Percentiles rank a stretch among this genome's conserved stretches.
Evolutionary conservation across 2,113 vertebrate genomes (phyloP).

Genomic region (Macaca nemestrina): DNA sequence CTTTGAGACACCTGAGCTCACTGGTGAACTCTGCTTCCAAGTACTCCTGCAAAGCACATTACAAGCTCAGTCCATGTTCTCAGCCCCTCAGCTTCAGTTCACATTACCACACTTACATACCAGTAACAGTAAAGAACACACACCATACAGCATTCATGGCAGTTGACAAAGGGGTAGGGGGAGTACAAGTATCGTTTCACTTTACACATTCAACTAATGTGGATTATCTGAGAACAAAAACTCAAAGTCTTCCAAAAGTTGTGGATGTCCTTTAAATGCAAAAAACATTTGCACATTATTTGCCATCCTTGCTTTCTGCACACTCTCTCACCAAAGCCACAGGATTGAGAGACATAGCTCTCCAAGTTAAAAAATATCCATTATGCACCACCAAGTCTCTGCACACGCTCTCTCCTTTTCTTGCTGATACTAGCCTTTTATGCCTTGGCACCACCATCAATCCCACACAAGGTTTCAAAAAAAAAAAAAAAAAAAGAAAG

Average conservation of each 20-base stretch:
- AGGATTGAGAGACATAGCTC: constrained; percentile 95
- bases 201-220: constrained; percentile 92
- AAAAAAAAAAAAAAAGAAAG: too few relatives aligned
- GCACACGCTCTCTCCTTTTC: constrained; percentile 93
- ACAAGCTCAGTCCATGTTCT: constrained; percentile 91
- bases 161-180: constrained; percentile 92
- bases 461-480: constrained; percentile 97
- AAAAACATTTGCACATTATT: constrained; percentile 93
- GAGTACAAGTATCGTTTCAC: constrained; percentile 92
- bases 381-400: constrained; percentile 94
- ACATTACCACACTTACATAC: constrained; percentile 95
- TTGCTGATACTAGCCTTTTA: constrained; percentile 98
- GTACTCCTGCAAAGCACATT: constrained; percentile 86
- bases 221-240: constrained; percentile 88
- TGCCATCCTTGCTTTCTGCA: constrained; percentile 94
- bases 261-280: constrained; percentile 93
- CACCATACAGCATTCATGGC: constrained; percentile 97
- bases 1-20: constrained; percentile 88
- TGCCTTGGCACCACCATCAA: constrained; percentile 97
- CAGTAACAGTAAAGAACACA: constrained; percentile 93
- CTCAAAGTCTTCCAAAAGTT: constrained; percentile 88
- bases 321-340: constrained; percentile 98
- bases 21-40: constrained; percentile 87
- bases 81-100: constrained; percentile 91
- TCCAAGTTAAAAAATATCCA: constrained; percentile 91